A percentile compares a stretch with the other conserved stretches of the same genome.
Conservation (phyloP, 1,140 invertebrate species). For the Conopomorpha cramerella region DNA sequence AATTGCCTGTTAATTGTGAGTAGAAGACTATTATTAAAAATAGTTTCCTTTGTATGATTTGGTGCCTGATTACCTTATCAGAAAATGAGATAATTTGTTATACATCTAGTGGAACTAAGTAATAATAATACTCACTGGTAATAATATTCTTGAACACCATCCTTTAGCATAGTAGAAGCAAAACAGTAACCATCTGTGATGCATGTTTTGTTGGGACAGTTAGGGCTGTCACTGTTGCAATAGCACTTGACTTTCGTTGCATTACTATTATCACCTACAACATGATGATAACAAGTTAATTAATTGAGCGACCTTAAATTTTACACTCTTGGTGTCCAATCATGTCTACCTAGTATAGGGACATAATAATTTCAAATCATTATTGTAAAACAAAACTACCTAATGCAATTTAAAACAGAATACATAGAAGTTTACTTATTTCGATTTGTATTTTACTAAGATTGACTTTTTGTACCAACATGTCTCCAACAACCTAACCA, state of each 20-base stretch:
- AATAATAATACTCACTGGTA: slow-evolving; percentile 68
- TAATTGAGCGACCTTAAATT: no score
- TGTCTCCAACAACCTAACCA: no score
- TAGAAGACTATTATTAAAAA: no score
- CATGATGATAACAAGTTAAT: neutral
- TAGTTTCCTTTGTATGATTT: no score
- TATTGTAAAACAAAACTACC: neutral
- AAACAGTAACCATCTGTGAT: slow-evolving; percentile 88
- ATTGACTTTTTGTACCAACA: no score
- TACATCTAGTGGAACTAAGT: neutral
- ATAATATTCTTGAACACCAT: slow-evolving; percentile 66
- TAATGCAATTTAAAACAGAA: neutral
- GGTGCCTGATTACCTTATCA: no score
- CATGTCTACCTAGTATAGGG: no score
- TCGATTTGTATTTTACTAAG: no score
- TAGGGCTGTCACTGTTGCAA: slow-evolving; percentile 27
- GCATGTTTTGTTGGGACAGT: slow-evolving; percentile 78
- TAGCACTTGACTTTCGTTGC: slow-evolving; percentile 51
- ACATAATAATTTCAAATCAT: no score
- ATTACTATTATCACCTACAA: no score
- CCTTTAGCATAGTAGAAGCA: slow-evolving; percentile 72
- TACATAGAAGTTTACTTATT: neutral
- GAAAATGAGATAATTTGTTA: no score
- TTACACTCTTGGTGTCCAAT: neutral
- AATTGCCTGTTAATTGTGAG: no score